Base-by-base conservation (phyloP, 2,797 vertebrate species). In the Naso thynnoides region DNA sequence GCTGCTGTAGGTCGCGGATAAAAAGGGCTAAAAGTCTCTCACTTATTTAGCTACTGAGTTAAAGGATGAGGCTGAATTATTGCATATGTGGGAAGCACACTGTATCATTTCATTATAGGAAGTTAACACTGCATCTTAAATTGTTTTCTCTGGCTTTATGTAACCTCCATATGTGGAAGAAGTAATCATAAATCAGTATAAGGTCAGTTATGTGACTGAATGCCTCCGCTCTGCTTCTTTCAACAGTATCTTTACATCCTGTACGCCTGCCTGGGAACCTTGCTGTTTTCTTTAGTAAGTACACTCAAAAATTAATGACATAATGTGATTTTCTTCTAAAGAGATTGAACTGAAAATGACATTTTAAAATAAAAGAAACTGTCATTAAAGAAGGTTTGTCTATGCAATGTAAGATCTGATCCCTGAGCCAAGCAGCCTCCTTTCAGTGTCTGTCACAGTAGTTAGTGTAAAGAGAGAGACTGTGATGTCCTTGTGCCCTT, bases 211-310 rank as follows among this genome's bases (percentile, higher is more conserved):
- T 65, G 36, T 64, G 57, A 47, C 45, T 57, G 6, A 68, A 54
- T 27, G 21, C n/a, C n/a, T 61, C 15, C 58, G 27, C 54, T 85
- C 41, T 86, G 21, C 27, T 80, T 84, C 50, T 54, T 38, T 75
- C 61, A 48, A 75, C 90, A 96, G 95, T 96, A 92, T 89, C 6
- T 94, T 8, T 73, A 94, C 81, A 93, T 96, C 62, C 0, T 88
- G 3, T 96, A 95, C 29, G 92, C 95, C 49, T 93, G 86, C n/a
- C 77, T 96, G 39, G 94, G 94, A 84, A 95, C 95, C 13, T 19
- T 94, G 73, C 0, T 96, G 74, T 97, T 97, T 88, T 95, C 95
- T 61, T 19, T 94, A 4, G 95, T 96, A 89, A 95, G 96, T 95
- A 82, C 44, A 59, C 36, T n/a, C 53, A 52, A 11, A 57, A 54